Conservation (phyloP, 2,888 invertebrate genomes). For the Drosophila heteroneura region DNA sequence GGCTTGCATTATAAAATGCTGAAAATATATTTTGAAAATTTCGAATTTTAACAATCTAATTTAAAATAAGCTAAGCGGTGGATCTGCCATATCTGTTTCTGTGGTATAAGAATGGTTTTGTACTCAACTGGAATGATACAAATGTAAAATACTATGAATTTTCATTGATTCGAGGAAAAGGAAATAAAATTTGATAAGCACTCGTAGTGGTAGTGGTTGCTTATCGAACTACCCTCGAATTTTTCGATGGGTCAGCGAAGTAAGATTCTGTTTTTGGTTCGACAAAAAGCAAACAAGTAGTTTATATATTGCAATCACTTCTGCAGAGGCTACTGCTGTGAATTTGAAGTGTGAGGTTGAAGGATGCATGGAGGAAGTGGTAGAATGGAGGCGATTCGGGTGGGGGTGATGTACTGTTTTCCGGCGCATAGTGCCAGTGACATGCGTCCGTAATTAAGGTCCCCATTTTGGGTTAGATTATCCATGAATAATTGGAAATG, state of each 20-base stretch:
- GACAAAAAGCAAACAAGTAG: constrained; percentile 45
- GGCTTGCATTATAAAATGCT: background rate
- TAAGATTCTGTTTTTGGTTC: constrained; percentile 9
- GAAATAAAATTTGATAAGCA: background rate
- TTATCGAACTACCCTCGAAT: constrained; percentile 15
- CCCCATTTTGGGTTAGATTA: constrained; percentile 85
- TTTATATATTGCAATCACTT: constrained; percentile 51
- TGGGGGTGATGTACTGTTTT: background rate
- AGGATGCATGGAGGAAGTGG: background rate
- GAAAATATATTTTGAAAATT: background rate
- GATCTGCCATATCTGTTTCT: background rate
- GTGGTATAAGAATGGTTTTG: background rate
- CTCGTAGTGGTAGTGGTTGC: background rate
- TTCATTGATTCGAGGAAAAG: background rate
- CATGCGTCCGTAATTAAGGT: constrained; percentile 84
- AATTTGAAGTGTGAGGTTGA: background rate
- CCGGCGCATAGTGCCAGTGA: constrained; percentile 60
- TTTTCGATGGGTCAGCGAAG: background rate
- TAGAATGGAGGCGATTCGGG: background rate
- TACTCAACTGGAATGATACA: background rate
- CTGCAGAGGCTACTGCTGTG: constrained; percentile 1
- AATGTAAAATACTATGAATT: background rate
- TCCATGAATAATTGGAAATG: constrained; percentile 84
- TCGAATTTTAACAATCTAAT: background rate
- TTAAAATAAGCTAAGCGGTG: background rate